Conservation (phyloP, 2,888 invertebrate species). For the Therioaphis trifolii region DNA sequence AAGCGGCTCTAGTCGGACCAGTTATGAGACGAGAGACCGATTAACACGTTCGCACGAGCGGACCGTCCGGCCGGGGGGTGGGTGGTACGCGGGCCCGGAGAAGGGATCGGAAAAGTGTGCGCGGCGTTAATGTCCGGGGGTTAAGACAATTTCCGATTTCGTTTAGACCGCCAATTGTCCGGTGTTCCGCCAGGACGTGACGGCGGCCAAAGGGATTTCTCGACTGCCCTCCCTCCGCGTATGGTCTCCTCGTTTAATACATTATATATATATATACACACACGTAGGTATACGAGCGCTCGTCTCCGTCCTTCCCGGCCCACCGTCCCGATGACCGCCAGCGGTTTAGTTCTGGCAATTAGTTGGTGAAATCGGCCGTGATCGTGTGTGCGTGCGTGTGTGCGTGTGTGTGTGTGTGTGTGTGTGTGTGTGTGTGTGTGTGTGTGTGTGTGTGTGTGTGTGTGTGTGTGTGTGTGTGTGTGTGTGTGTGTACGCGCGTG, state of each 20-base stretch:
- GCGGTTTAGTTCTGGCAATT: conserved; percentile 58
- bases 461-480: not conserved
- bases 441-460: conserved; percentile 10
- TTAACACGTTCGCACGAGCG: conserved; percentile 35
- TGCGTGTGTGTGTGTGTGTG: not conserved
- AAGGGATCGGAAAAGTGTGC: conserved; percentile 31
- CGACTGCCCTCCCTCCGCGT: not conserved
- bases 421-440: no score
- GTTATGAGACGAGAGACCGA: not conserved
- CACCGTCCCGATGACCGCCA: conserved; percentile 16
- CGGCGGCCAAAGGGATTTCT: conserved; percentile 54
- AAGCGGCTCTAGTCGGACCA: no score
- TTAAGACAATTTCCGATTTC: conserved; percentile 56
- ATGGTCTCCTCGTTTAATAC: not conserved
- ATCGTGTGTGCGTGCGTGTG: conserved; percentile 34
- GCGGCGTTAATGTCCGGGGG: conserved; percentile 46
- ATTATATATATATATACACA: not conserved
- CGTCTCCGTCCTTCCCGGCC: not conserved
- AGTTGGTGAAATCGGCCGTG: conserved; percentile 60
- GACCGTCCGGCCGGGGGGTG: not conserved
- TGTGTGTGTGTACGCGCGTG: not conserved
- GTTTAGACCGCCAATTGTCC: conserved; percentile 56
- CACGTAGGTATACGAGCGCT: not conserved
- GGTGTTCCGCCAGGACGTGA: conserved; percentile 39
- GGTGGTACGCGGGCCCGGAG: no score